Base-by-base conservation (phyloP, 2,888 invertebrate species). In the Dysmachus trigonus region DNA sequence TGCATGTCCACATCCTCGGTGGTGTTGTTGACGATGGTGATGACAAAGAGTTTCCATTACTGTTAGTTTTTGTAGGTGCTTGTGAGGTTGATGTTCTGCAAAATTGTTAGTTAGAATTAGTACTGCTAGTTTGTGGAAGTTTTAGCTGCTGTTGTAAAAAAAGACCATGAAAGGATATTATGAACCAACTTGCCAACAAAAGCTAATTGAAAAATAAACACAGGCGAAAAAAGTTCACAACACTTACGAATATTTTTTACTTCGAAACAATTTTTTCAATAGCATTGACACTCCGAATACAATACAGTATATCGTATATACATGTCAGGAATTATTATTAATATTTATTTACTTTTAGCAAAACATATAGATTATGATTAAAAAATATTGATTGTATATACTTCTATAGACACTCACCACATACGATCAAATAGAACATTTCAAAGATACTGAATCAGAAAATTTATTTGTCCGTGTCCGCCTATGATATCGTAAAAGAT, bases 1-100 rank as follows among this genome's bases (percentile, higher is more conserved):
- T 94, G 92, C 98, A 98, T 88, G 96, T 96, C 97, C 98, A 98
- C 94, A 96, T 96, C 89, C 96, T 90, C 87, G 91, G 91, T 87
- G 91, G 89, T 51, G 81, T 84, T 51, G 87, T 62, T 41, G 82
- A 30, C 79, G 89, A 31, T 81, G 79, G 15, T 41, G 81, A 88
- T 87, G 89, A 89, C 88, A 90, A 89, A 88, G 90, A 91, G 90
- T 91, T 91, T 89, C 91, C 91, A 89, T 90, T 89, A 88, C 90
- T 88, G 83, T 87, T 88, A 82, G 87, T 88, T 31, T 35, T 51
- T 85, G 88, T 88, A 13, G 88, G 85, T 87, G 88, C 87, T 74
- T 88, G 88, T 86, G 88, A 88, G 38, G 88, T 87, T 89, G 85
- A 87, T 73, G 86, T 41, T 31, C 86, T 86, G 47, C 5, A 82